These are phyloP conservation scores for Rhyzopertha dominica DNA, from an alignment of 1,140 invertebrate species.

Conservation along the genomic window DNA sequence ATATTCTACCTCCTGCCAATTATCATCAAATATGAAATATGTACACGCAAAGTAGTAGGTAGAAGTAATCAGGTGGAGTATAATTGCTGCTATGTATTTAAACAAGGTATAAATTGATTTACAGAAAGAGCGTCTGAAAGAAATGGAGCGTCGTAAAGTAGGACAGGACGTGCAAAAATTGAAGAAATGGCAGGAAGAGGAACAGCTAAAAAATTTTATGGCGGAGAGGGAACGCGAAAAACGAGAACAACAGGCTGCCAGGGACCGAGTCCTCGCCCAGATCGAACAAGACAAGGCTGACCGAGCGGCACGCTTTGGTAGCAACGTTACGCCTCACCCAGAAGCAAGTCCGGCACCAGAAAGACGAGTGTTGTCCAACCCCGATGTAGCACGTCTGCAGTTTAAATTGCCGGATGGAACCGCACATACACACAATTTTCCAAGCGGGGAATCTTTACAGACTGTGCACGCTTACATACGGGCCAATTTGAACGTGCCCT, in stretches of 20 bases:
- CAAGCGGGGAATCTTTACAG: slow-evolving; percentile 41
- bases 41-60: too few relatives aligned
- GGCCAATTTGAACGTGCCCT: slow-evolving; percentile 44
- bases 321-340: background rate
- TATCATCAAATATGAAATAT: too few relatives aligned
- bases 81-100: too few relatives aligned
- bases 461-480: slow-evolving; percentile 42
- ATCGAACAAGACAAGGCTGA: slow-evolving; percentile 71
- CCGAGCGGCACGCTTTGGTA: slow-evolving; percentile 44
- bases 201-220: slow-evolving; percentile 64
- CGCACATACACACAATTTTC: slow-evolving; percentile 44
- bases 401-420: slow-evolving; percentile 77
- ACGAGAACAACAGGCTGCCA: slow-evolving; percentile 59
- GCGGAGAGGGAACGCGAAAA: slow-evolving; percentile 67
- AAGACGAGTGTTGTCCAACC: too few relatives aligned
- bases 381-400: slow-evolving; percentile 61
- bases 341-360: background rate
- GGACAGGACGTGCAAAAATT: slow-evolving; percentile 67
- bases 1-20: too few relatives aligned
- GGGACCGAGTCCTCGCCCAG: slow-evolving; percentile 65
- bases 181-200: slow-evolving; percentile 65
- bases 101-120: too few relatives aligned
- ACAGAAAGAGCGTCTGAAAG: slow-evolving; percentile 57
- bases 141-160: slow-evolving; percentile 64
- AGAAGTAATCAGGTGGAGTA: too few relatives aligned